A percentile compares a stretch with the other conserved stretches of the same genome.
Conservation (phyloP, 2,888 invertebrate genomes). For the Drosophila algonquin region DNA sequence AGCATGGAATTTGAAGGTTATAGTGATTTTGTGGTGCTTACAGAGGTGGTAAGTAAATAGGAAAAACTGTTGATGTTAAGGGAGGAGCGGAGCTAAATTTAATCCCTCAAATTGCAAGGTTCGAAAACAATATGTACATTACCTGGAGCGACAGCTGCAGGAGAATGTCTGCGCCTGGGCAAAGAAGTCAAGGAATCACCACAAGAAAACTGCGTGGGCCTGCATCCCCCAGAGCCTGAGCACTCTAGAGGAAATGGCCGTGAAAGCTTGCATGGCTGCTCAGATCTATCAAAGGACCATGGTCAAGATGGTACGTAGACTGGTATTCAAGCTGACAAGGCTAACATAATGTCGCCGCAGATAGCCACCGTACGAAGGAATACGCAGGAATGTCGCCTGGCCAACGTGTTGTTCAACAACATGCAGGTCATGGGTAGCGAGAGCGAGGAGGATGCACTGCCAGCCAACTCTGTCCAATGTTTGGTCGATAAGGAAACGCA, state of each 20-base stretch:
- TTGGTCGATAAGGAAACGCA: constrained; percentile 56
- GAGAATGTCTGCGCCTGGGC: constrained; percentile 74
- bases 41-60: constrained; percentile 59
- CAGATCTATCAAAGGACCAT: constrained; percentile 79
- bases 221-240: constrained; percentile 65
- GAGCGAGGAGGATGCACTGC: not conserved
- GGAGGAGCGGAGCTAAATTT: not conserved
- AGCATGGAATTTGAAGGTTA: constrained; percentile 46
- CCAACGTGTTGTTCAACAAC: constrained; percentile 61
- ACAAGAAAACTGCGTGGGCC: constrained; percentile 66
- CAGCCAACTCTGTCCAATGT: not conserved
- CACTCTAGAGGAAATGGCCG: constrained; percentile 73
- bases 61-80: not conserved
- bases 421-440: constrained; percentile 46
- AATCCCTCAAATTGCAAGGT: constrained; percentile 58
- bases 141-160: constrained; percentile 75
- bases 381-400: constrained; percentile 72
- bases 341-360: constrained; percentile 39
- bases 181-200: constrained; percentile 58
- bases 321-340: not conserved
- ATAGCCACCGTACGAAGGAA: constrained; percentile 74
- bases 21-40: constrained; percentile 59
- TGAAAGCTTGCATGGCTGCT: constrained; percentile 78
- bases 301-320: constrained; percentile 77
- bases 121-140: constrained; percentile 76